Percentiles rank a stretch among this genome's conserved stretches.
These are phyloP conservation scores for Bujurquina vittata DNA, from an alignment of 2,113 vertebrate species.

Conservation along the genomic window DNA sequence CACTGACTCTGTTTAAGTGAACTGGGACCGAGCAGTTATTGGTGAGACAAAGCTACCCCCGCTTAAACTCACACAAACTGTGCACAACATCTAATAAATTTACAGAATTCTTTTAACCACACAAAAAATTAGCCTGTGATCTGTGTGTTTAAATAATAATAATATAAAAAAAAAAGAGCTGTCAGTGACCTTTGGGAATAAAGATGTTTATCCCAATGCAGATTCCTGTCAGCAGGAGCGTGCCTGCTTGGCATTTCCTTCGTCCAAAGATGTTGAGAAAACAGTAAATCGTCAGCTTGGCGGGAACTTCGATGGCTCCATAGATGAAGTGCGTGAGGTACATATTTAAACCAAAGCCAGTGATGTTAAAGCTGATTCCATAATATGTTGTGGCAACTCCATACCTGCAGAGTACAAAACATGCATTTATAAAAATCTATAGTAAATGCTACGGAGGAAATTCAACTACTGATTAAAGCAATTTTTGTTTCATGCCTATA, in stretches of 20 bases:
- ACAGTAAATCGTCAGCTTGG: slow-evolving; percentile 68
- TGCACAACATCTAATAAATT: neutral
- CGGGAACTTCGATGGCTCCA: slow-evolving; percentile 73
- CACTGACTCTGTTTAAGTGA: neutral
- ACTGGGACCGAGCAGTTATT: rapidly evolving
- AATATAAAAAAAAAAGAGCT: neutral
- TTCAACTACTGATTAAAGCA: neutral
- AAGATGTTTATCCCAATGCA: slow-evolving; percentile 77
- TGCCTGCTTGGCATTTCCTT: slow-evolving; percentile 61
- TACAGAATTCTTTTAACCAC: neutral
- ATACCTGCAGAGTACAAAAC: slow-evolving; percentile 57
- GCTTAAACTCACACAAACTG: neutral
- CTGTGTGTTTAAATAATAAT: neutral
- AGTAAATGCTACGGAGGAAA: neutral
- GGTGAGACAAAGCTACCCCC: rapidly evolving
- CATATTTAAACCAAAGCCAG: slow-evolving; percentile 73
- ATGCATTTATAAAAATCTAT: neutral
- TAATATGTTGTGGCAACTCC: slow-evolving; percentile 77
- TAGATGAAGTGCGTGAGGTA: slow-evolving; percentile 82
- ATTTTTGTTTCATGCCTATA: neutral
- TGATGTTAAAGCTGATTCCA: slow-evolving; percentile 79
- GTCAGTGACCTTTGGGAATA: slow-evolving; percentile 71
- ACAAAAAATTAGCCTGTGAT: neutral
- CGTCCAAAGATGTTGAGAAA: slow-evolving; percentile 66
- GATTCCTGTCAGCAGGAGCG: slow-evolving; percentile 61